phyloP scores from a whole-genome alignment of 1,140 invertebrate species.

The Diorhabda carinulata region DNA sequence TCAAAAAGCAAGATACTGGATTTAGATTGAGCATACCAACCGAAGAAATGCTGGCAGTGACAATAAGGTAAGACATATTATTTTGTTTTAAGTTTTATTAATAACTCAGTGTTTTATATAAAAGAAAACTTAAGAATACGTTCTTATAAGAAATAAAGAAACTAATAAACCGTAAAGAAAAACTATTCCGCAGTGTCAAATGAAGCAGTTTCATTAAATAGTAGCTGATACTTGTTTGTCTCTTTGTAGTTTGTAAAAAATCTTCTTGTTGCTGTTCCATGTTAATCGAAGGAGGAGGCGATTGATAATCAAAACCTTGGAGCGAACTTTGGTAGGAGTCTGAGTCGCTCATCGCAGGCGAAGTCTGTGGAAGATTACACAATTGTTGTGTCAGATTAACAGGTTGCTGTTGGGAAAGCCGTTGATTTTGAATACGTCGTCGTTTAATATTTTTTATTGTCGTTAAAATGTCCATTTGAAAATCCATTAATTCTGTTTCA shows the following conservation, averaged over 20 bases:
- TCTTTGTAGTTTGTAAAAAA: neutral
- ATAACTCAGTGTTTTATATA: neutral
- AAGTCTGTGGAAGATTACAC: neutral
- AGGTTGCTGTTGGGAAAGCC: neutral
- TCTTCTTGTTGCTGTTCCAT: neutral
- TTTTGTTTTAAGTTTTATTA: neutral
- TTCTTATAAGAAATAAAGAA: neutral
- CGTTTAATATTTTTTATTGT: slow-evolving; percentile 13
- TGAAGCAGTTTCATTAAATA: neutral
- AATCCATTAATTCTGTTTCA: slow-evolving; percentile 22
- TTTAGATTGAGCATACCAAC: neutral
- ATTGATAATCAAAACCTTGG: neutral
- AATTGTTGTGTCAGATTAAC: neutral
- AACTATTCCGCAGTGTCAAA: too few species aligned
- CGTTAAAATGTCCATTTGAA: slow-evolving; percentile 20
- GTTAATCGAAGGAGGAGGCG: neutral
- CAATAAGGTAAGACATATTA: neutral
- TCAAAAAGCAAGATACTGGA: too few species aligned
- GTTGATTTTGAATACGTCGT: neutral
- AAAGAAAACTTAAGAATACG: neutral
- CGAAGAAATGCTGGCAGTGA: neutral
- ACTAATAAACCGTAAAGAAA: neutral
- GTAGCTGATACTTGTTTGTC: neutral
- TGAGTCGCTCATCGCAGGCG: neutral
- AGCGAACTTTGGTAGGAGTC: neutral